Conservation (phyloP, 1,140 invertebrate species). For the Philopotamus ludificatus region DNA sequence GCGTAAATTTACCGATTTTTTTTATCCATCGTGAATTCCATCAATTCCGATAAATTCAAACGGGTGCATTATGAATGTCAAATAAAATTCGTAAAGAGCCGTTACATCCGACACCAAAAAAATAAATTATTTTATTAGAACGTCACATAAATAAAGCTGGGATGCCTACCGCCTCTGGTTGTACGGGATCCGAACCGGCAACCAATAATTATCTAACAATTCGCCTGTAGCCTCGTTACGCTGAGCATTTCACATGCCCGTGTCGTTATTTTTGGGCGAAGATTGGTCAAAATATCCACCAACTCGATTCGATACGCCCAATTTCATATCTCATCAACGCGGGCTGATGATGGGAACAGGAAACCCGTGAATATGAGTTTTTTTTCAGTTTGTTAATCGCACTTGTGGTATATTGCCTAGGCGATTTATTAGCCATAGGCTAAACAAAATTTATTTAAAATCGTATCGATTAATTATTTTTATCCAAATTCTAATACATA, state of each 20-base stretch:
- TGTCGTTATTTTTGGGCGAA: not conserved
- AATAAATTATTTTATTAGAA: too few species aligned
- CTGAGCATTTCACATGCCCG: not conserved
- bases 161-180: constrained; percentile 17
- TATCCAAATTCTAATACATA: too few species aligned
- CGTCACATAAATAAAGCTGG: too few species aligned
- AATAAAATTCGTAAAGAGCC: not conserved
- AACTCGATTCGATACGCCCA: not conserved
- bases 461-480: too few species aligned
- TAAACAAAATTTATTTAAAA: too few species aligned
- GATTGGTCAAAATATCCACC: constrained; percentile 2
- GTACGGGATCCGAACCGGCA: constrained; percentile 9
- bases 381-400: not conserved
- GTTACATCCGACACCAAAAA: too few species aligned
- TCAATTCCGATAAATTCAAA: too few species aligned
- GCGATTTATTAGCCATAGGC: too few species aligned
- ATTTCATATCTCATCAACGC: not conserved
- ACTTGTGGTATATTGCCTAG: not conserved
- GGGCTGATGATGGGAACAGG: too few species aligned
- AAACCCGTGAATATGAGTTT: not conserved
- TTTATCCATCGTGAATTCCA: not conserved
- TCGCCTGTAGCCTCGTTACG: constrained; percentile 22
- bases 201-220: constrained; percentile 20
- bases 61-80: not conserved
- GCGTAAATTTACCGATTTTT: not conserved